Base-by-base conservation (phyloP, 2,888 invertebrate species). In the Nomada fabriciana region DNA sequence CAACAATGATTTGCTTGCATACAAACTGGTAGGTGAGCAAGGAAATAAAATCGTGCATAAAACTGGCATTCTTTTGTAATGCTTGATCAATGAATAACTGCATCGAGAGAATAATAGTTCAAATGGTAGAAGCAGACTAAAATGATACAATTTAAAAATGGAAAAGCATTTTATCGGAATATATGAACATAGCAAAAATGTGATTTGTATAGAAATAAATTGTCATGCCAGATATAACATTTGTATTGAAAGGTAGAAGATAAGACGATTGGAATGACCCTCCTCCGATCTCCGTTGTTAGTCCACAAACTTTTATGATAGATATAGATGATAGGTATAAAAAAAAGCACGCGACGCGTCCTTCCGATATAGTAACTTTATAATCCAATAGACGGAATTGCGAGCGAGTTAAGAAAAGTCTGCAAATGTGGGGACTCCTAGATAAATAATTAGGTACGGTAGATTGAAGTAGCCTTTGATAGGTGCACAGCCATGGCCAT, bases 401-500 rank as follows among this genome's bases (percentile, higher is more conserved):
- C 78, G 87, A 88, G 84, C 80, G 84, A 83, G 76, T 80, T 80
- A 88, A 88, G 83, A 86, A 88, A 84, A 86, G 75, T 86, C 89
- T 83, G 87, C 84, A 84, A 88, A 84, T 80, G 78, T 86, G 88
- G 87, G 87, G 85, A 82, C 85, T 90, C 91, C 90, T 91, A 91
- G 86, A 89, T 90, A 90, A 90, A 85, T 89, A 88, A 91, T 89
- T 90, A 90, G 87, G 89, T 91, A 92, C 89, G 91, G 91, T 93
- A 93, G 91, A 90, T 93, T 92, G 91, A 93, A 92, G 91, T 93
- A 93, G 93, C 93, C 93, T 93, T 80, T 90, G 87, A 89, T 88
- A 92, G 93, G 90, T 92, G 93, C 91, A 89, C 93, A 93, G 93
- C 93, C 92, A 91, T 93, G 93, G 92, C 93, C 92, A 90, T 88